Percentiles rank a stretch among this genome's conserved stretches.
Evolutionary conservation across 2,113 vertebrate species (phyloP).

Genomic region (Bufo gargarizans): DNA sequence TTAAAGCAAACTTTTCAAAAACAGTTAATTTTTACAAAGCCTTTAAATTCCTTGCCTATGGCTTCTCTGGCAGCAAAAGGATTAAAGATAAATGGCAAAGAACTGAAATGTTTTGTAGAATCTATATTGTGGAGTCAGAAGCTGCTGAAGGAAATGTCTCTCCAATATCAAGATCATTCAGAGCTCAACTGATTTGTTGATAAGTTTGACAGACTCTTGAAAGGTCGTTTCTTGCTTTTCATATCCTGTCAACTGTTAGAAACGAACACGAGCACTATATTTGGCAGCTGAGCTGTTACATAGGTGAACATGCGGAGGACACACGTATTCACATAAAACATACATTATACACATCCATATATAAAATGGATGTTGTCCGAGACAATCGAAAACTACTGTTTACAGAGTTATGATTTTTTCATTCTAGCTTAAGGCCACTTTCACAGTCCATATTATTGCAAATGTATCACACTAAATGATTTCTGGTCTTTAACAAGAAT

Average conservation of each 20-base stretch:
- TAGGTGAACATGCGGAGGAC: neutral
- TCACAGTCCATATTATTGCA: no score
- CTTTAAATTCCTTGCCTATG: neutral
- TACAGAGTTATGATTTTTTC: neutral
- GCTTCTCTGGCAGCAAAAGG: constrained; percentile 39
- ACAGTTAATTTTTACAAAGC: neutral
- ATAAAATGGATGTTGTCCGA: neutral
- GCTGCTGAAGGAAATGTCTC: constrained; percentile 47
- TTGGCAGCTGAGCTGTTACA: constrained; percentile 35
- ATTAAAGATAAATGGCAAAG: constrained; percentile 34
- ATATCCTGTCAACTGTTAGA: constrained; percentile 42
- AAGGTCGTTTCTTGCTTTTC: constrained; percentile 51
- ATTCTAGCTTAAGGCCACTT: no score
- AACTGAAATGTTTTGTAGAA: constrained; percentile 39
- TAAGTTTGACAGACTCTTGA: constrained; percentile 57
- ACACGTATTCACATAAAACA: neutral
- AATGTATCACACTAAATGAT: no score
- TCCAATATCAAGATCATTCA: constrained; percentile 52
- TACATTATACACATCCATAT: neutral
- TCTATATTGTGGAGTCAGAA: constrained; percentile 37
- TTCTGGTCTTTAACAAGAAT: no score
- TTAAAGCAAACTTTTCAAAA: neutral
- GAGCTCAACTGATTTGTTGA: constrained; percentile 52
- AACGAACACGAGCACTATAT: constrained; percentile 15
- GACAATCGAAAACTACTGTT: neutral